Base-by-base conservation (phyloP, 2,888 invertebrate species). In the Scaptomyza parva region DNA sequence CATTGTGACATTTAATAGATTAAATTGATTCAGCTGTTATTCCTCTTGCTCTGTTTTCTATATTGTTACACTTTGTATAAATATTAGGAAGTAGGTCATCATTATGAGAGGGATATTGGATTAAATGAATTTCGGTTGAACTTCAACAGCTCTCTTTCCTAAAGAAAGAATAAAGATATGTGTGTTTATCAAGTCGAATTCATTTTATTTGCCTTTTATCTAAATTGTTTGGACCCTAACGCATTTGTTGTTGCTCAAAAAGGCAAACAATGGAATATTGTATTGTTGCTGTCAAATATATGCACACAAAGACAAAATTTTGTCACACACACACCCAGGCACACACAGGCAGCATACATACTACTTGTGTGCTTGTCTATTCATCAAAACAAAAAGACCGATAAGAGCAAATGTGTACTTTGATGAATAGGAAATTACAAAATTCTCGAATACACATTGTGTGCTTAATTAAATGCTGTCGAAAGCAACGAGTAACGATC, bases 381-480 rank as follows among this genome's bases (percentile, higher is more conserved):
- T 74, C 73, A 74, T 71, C 66, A 55, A 67, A 62, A 37, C 62
- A 59, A 62, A 54, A 58, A 54, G 18, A 17, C 14, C 20, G 73
- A 74, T 74, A 74, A 76, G 61, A 54, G 45, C 54, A 58, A 57
- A 44, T 41, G 71, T 65, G 47, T 14, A 47, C 30, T 51, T 79
- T 76, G 79, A 66, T 83, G 83, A 79, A 79, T 54, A 82, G 79
- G 79, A 80, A 80, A 80, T 80, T 80, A 78, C 66, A 76, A 72
- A 72, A 69, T 64, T 65, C 58, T 63, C 66, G 63, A 67, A 50
- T 85, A 72, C 76, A 82, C 76, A 78, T 58, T 76, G 57, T 62
- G 70, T 68, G 67, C 78, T 85, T 78, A 85, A 82, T 76, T 79
- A 83, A 80, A 75, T 64, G 76, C 28, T 26, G 30, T 41, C 41